A percentile compares a stretch with the other conserved stretches of the same genome.
Evolutionary conservation across 1,140 invertebrate genomes (phyloP).

Genomic region (Drosophila pachea): DNA sequence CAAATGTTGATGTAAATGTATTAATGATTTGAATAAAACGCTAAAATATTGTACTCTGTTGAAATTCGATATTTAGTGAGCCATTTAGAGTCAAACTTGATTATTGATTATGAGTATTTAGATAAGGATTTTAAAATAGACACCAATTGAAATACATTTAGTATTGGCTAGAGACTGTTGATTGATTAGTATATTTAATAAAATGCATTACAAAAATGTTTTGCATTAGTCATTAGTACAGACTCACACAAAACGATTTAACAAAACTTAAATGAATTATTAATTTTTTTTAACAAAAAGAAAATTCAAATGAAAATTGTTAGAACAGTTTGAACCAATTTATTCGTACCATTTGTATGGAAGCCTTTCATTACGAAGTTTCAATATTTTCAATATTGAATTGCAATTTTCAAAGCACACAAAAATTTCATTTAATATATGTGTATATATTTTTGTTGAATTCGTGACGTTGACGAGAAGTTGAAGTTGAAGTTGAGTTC

Average conservation of each 20-base stretch:
- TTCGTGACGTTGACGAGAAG: constrained; percentile 58
- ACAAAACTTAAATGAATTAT: constrained; percentile 44
- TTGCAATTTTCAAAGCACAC: constrained; percentile 40
- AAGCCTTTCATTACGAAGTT: constrained; percentile 65
- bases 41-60: no score
- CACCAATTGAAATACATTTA: constrained; percentile 45
- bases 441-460: constrained; percentile 17
- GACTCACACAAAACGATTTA: constrained; percentile 54
- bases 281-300: constrained; percentile 21
- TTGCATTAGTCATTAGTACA: constrained; percentile 37
- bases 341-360: constrained; percentile 78
- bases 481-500: constrained; percentile 66
- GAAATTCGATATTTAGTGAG: constrained; percentile 1
- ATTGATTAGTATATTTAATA: constrained; percentile 37
- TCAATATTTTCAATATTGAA: constrained; percentile 36
- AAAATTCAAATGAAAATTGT: constrained; percentile 39
- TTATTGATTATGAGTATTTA: constrained; percentile 27
- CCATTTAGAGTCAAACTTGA: constrained; percentile 11
- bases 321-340: constrained; percentile 70
- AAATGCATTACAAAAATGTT: constrained; percentile 42
- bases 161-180: constrained; percentile 34
- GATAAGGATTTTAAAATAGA: constrained; percentile 24
- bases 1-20: no score
- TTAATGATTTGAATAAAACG: not conserved
- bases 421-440: constrained; percentile 53